phyloP scores from a whole-genome alignment of 2,888 invertebrate species.

The Nowickia ferox region DNA sequence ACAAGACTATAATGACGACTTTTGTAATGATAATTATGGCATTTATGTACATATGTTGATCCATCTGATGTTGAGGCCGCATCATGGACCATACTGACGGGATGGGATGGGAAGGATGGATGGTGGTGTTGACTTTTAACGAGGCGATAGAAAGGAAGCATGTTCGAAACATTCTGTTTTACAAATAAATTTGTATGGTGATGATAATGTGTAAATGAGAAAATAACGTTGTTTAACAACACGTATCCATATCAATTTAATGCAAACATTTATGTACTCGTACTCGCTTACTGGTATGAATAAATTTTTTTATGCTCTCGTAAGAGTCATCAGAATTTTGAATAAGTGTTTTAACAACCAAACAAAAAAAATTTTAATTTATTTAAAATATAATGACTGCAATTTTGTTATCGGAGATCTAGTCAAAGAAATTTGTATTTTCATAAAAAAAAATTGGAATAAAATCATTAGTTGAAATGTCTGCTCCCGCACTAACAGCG shows the following conservation, averaged over 20 bases:
- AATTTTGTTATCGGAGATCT: background rate
- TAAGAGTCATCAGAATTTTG: background rate
- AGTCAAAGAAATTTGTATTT: background rate
- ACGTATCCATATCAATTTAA: slow-evolving; percentile 66
- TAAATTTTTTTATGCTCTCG: background rate
- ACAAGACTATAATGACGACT: slow-evolving; percentile 36
- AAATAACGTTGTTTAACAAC: slow-evolving; percentile 68
- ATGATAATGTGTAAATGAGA: slow-evolving; percentile 68
- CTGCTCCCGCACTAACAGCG: background rate
- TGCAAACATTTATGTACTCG: slow-evolving; percentile 47
- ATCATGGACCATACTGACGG: background rate
- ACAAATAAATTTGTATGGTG: slow-evolving; percentile 67
- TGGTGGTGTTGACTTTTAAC: slow-evolving; percentile 65
- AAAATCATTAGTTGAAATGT: slow-evolving; percentile 3
- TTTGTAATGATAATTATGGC: slow-evolving; percentile 33
- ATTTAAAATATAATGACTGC: no score
- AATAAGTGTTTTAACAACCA: background rate
- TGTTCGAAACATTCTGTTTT: slow-evolving; percentile 53
- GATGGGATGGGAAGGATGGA: slow-evolving; percentile 22
- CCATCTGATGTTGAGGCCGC: background rate
- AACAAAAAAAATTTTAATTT: no score
- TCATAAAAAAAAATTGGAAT: background rate
- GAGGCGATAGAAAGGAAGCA: slow-evolving; percentile 68
- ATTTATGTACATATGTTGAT: slow-evolving; percentile 15
- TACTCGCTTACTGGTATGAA: background rate